Evolutionary conservation across 2,797 vertebrate species (phyloP), one percentile per base, ranked within the genome.

Genomic region (Sebastes cheni): DNA sequence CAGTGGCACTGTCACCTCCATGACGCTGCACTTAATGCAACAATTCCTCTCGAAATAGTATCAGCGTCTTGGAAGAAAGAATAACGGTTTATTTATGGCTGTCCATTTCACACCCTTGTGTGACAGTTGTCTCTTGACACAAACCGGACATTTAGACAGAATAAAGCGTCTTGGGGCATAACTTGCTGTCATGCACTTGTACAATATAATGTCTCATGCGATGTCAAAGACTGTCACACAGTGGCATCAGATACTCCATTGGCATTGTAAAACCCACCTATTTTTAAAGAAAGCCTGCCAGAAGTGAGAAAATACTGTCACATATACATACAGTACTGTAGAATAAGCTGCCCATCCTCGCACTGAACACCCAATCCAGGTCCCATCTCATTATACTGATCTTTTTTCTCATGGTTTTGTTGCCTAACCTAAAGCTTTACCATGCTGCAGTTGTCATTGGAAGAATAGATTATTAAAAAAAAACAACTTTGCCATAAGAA

Each of bases 1-100:
- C 84, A 46, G 66, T n/a, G 56, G 56, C 22, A 13, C 73, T 29
- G 36, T 68, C 59, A 80, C 60, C 60, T 79, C 67, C 29, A 3
- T 58, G 39, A 52, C 54, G 7, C 46, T 13, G 73, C 66, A 29
- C 75, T 75, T 25, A 60, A 56, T n/a, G 8, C 50, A 52, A 52
- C 50, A 52, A 52, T 52, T n/a, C 8, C 50, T 52, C 50, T 52
- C 4, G 20, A 52, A 27, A 14, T 56, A 42, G 23, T 30, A 12
- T 32, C 20, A 56, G 4, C 23, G 11, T 56, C 23, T 39, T 61
- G 18, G 27, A 27, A 36, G 29, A 54, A 18, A 39, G 42, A 54
- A 6, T 55, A 13, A 22, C 7, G 20, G 8, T 42, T 60, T 76
- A 27, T 60, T 52, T 52, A 23, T 68, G 39, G 22, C 30, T 29